Conservation (phyloP, 1,140 invertebrate species). For the Bombus affinis region DNA sequence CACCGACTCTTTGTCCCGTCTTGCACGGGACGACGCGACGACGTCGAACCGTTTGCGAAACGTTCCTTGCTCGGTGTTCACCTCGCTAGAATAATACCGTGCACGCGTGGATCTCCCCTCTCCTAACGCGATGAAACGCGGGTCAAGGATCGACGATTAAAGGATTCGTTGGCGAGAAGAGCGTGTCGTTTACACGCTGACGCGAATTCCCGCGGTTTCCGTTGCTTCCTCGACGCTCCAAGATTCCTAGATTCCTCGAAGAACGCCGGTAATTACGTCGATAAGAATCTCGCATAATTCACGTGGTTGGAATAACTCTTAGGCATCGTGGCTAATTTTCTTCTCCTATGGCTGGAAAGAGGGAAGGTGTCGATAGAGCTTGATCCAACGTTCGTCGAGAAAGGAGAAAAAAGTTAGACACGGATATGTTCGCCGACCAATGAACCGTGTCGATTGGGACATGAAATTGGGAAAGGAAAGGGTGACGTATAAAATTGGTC, state of each 20-base stretch:
- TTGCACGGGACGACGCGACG: background rate
- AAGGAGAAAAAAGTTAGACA: background rate
- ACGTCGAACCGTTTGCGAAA: constrained; percentile 31
- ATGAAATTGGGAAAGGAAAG: constrained; percentile 18
- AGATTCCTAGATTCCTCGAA: constrained; percentile 1
- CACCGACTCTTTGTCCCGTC: constrained; percentile 60
- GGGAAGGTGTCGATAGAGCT: background rate
- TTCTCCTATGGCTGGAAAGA: background rate
- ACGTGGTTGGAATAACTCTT: constrained; percentile 22
- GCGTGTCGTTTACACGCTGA: constrained; percentile 26
- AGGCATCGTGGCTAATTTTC: background rate
- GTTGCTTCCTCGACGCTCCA: background rate
- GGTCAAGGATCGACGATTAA: constrained; percentile 63
- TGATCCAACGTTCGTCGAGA: too few species aligned
- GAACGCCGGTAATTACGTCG: constrained; percentile 31
- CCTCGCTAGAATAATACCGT: constrained; percentile 23
- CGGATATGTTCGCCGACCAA: background rate
- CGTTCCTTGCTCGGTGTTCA: background rate
- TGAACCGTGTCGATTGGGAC: background rate
- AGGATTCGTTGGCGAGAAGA: constrained; percentile 26
- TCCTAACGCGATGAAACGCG: constrained; percentile 51
- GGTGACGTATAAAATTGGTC: constrained; percentile 54
- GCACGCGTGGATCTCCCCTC: constrained; percentile 34
- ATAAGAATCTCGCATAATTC: constrained; percentile 37
- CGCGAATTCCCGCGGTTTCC: constrained; percentile 8